Evolutionary conservation across 2,113 vertebrate species (phyloP), one percentile per base, ranked within the genome.

Genomic region (Sus scrofa): DNA sequence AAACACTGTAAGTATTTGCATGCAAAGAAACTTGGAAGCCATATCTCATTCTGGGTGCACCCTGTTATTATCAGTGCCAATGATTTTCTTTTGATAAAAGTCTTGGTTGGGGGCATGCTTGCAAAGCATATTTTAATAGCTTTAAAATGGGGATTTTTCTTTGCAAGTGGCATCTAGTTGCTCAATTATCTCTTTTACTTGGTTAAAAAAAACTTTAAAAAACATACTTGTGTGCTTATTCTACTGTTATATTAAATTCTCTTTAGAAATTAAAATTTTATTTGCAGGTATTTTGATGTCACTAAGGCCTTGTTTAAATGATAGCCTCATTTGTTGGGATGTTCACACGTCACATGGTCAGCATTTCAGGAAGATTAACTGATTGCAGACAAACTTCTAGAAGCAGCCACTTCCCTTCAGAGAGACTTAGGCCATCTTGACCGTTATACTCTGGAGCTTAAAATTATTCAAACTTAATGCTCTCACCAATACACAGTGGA

Each of bases 1-100:
- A 99, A 97, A 98, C 97, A 39, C 44, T 96, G 99, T 99, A 98
- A 99, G 99, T 99, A 98, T 96, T 16, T 62, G 26, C 95, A 89
- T 96, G 96, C 86, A 95, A 85, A 82, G 79, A 91, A 96, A 78
- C 2, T 89, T n/a, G 34, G 75, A 92, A 94, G 68, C 77, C 0
- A 0, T 14, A 60, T 87, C 74, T 79, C 30, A 26, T 95, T 93
- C 96, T 94, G 7, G 83, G 19, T 83, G 94, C 1, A 0, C 32
- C 27, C 87, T 60, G 89, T 93, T 56, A 68, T 97, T 96, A 89
- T 90, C 54, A 83, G 87, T 65, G 39, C 85, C 70, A 88, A 60
- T 3, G 15, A 50, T 87, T 30, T 86, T 86, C 95, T 97, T 97
- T 82, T 81, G 20, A 94, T 97, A 87, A 83, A 95, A 96, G 63